Evolutionary conservation across 2,888 invertebrate genomes (phyloP), one percentile per base, ranked within the genome.

Genomic region (Taphrorychus bicolor): DNA sequence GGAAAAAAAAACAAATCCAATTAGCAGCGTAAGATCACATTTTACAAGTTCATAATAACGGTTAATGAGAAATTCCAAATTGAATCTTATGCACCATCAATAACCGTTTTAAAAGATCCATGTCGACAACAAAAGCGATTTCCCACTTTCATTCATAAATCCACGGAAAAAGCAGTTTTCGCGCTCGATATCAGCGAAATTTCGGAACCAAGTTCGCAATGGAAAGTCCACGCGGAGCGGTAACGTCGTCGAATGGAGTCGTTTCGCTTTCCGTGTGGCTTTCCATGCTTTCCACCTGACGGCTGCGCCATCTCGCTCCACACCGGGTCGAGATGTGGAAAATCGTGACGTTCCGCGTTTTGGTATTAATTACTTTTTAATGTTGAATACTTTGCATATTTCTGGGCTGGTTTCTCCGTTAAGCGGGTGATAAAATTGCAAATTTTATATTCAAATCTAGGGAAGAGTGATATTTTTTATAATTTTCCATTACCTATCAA

Each of bases 251-350:
- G 72, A 69, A 71, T 73, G 72, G 70, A 69, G 67, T 59, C 71
- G 54, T 57, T 61, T 70, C 70, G 73, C 71, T 73, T 76, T 75
- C 74, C 74, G 75, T 74, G 74, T 59, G 48, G 73, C 73, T 75
- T 75, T 59, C 66, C 66, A 66, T 56, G 66, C 66, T 66, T 66
- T 66, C 41, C 56, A 66, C 66, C 66, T 66, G 72, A 67, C 66
- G 62, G 69, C 42, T 70, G 72, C 76, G 74, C 73, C 74, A 73
- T 73, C 76, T 75, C 32, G 22, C 40, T 23, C 18, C 16, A 9
- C n/a, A n/a, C 52, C 18, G 14, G 49, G 49, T 21, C 21, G 54
- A 59, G n/a, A 32, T 3, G 14, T 59, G 60, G 60, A 41, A 52
- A 23, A 60, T 59, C 51, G 14, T 52, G 40, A 60, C 21, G 60